These are phyloP conservation scores for Suncus etruscus DNA, from an alignment of 2,113 vertebrate species.

Conservation along the genomic window DNA sequence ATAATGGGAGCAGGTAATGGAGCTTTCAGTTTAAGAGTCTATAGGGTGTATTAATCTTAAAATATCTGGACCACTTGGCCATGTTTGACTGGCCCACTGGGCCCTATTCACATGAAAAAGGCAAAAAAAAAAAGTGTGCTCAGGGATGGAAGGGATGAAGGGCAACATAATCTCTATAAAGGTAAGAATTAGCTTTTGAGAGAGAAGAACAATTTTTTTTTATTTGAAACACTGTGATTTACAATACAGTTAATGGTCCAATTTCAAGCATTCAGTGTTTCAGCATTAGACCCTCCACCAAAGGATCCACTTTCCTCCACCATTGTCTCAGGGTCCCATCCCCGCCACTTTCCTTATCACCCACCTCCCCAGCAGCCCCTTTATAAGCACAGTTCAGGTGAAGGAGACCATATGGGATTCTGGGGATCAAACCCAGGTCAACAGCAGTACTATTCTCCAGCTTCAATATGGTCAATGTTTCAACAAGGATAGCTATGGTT, in stretches of 20 bases:
- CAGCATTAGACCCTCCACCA: not conserved
- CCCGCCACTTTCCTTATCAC: not conserved
- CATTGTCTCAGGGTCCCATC: too few species aligned
- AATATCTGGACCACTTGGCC: not conserved
- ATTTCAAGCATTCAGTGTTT: not conserved
- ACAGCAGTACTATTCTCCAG: too few species aligned
- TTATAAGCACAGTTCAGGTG: not conserved
- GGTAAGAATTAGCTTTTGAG: constrained; percentile 7
- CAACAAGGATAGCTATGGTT: constrained; percentile 15
- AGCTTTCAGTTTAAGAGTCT: not conserved
- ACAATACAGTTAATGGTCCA: too few species aligned
- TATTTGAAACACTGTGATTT: not conserved
- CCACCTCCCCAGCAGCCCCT: not conserved
- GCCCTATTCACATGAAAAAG: not conserved
- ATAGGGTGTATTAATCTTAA: not conserved
- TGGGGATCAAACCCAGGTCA: too few species aligned
- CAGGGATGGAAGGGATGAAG: not conserved
- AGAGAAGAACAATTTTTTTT: not conserved
- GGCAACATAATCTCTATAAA: not conserved
- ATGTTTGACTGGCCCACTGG: not conserved
- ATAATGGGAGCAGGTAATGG: not conserved
- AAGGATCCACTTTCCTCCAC: too few species aligned
- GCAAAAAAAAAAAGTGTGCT: not conserved
- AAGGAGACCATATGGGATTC: not conserved
- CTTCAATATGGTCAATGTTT: not conserved